A percentile compares a stretch with the other conserved stretches of the same genome.
phyloP scores from a whole-genome alignment of 2,113 vertebrate species.

The Lamprologus tigripictilis region DNA sequence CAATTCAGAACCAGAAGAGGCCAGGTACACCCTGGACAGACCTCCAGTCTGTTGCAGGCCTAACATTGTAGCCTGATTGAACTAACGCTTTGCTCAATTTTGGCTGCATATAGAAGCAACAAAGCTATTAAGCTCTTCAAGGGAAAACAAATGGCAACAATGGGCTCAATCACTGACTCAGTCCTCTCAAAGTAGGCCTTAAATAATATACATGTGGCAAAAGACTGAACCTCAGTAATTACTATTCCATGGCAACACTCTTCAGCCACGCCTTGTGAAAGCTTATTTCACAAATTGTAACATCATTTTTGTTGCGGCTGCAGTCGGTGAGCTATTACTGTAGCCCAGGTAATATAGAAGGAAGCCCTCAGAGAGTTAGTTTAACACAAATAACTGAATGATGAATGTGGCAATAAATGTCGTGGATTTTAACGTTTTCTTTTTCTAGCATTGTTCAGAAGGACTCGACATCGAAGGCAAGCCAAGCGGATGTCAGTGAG shows the following conservation, averaged over 20 bases:
- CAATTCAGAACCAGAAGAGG: background rate
- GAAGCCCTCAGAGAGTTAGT: background rate
- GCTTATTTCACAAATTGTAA: background rate
- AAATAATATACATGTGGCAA: background rate
- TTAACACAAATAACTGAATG: slow-evolving; percentile 5
- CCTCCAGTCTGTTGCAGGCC: background rate
- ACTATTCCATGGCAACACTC: background rate
- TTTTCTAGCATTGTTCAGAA: slow-evolving; percentile 16
- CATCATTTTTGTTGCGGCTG: background rate
- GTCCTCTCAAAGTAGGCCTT: background rate
- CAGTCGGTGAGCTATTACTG: background rate
- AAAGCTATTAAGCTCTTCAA: background rate
- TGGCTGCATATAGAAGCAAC: background rate
- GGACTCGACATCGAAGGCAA: background rate
- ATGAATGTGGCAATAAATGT: slow-evolving; percentile 45
- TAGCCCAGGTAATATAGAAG: slow-evolving; percentile 2
- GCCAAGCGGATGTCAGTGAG: slow-evolving; percentile 42
- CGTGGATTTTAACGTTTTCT: slow-evolving; percentile 9
- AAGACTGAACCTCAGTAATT: background rate
- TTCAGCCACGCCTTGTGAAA: background rate
- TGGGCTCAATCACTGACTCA: background rate
- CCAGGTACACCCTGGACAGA: background rate
- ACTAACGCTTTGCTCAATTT: background rate
- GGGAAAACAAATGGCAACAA: background rate
- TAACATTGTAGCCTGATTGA: background rate